phyloP scores from a whole-genome alignment of 2,888 invertebrate genomes.

The Frankliniella intonsa region DNA sequence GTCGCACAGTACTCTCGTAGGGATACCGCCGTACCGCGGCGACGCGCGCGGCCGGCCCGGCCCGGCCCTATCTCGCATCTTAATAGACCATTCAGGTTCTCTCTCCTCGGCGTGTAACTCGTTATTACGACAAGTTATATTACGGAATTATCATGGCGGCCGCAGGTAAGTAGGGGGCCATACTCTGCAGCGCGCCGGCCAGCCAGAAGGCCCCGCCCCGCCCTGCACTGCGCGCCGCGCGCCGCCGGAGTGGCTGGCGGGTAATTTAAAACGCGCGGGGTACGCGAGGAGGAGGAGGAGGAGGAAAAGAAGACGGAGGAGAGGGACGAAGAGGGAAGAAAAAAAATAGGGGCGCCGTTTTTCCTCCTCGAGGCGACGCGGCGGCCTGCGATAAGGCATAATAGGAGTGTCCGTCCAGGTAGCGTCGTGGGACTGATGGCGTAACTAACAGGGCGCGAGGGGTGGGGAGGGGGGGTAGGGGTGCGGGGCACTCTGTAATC shows the following conservation, averaged over 20 bases:
- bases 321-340: not conserved
- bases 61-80: conserved; percentile 7
- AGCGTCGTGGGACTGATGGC: not conserved
- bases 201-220: not conserved
- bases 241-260: not conserved
- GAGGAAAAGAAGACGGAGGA: not conserved
- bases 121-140: conserved; percentile 19
- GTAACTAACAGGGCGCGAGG: not conserved
- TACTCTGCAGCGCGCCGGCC: not conserved
- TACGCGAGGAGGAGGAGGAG: not conserved
- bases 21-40: not conserved
- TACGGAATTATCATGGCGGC: conserved; percentile 17
- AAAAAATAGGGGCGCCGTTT: conserved; percentile 9
- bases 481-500: no score
- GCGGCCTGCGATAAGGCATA: conserved; percentile 3
- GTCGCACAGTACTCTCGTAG: no score
- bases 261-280: conserved; percentile 8
- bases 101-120: conserved; percentile 2
- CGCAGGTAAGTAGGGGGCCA: not conserved
- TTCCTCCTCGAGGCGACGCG: not conserved
- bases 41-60: not conserved
- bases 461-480: not conserved
- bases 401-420: not conserved
- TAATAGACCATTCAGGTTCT: not conserved
- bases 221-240: not conserved